These are phyloP conservation scores for Punctoribates punctum DNA, from an alignment of 2,888 invertebrate species.

Conservation along the genomic window DNA sequence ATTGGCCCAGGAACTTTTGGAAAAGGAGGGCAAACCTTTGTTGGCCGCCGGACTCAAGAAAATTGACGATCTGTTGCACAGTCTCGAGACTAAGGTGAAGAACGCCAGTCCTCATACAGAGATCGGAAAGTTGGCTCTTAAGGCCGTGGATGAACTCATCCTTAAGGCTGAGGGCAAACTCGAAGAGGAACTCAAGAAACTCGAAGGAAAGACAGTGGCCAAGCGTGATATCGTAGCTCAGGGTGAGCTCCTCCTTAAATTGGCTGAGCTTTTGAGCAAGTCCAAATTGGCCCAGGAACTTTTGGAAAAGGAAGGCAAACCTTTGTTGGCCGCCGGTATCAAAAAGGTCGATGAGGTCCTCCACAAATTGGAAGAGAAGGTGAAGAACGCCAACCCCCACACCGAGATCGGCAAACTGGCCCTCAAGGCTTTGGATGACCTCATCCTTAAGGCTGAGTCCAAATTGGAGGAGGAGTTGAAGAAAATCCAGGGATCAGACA, in stretches of 20 bases:
- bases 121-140: slow-evolving; percentile 20
- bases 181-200: slow-evolving; percentile 24
- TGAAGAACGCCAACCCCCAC: slow-evolving; percentile 10
- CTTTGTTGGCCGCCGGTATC: slow-evolving; percentile 35
- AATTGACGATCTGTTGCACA: not conserved
- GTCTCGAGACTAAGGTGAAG: not conserved
- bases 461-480: slow-evolving; percentile 31
- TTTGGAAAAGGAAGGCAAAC: slow-evolving; percentile 24
- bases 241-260: not conserved
- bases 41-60: slow-evolving; percentile 34
- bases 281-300: not conserved
- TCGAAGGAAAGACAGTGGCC: not conserved
- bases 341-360: not conserved
- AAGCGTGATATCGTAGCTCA: not conserved
- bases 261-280: slow-evolving; percentile 11
- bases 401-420: slow-evolving; percentile 28
- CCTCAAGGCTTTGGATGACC: slow-evolving; percentile 12
- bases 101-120: slow-evolving; percentile 9
- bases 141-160: slow-evolving; percentile 11
- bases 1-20: not conserved
- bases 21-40: slow-evolving; percentile 20
- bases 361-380: not conserved
- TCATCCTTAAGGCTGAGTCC: not conserved
- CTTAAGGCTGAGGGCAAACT: slow-evolving; percentile 3
- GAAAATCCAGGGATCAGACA: not conserved